These are phyloP conservation scores for Lathronympha strigana DNA, from an alignment of 2,888 invertebrate species.

Conservation along the genomic window DNA sequence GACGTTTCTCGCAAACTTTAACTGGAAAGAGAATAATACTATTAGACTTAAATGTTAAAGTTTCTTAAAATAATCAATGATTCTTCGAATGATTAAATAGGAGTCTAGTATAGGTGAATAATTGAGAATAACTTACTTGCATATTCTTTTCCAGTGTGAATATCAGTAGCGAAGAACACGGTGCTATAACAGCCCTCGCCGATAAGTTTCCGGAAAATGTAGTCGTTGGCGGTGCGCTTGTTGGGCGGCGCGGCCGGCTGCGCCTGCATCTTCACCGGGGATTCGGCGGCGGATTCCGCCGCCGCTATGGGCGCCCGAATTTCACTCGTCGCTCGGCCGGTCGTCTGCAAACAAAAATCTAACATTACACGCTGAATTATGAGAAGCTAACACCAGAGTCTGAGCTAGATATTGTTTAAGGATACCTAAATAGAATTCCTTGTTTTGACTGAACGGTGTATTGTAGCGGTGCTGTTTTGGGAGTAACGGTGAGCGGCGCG, in stretches of 20 bases:
- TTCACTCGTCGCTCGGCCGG: conserved; percentile 72
- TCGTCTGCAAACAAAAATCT: conserved; percentile 60
- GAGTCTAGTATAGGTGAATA: background rate
- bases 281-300: conserved; percentile 79
- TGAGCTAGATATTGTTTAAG: conserved; percentile 3
- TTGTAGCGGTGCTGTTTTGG: conserved; percentile 51
- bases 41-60: conserved; percentile 10
- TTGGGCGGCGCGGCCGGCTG: conserved; percentile 78
- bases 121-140: conserved; percentile 92
- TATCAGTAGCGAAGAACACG: conserved; percentile 96
- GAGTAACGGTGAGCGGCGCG: conserved; percentile 43
- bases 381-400: background rate
- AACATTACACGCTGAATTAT: conserved; percentile 43
- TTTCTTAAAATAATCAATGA: background rate
- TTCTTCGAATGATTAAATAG: background rate
- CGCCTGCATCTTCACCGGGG: conserved; percentile 80
- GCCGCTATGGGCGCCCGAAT: conserved; percentile 82
- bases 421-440: conserved; percentile 20
- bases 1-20: conserved; percentile 98
- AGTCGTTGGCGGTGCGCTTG: conserved; percentile 93
- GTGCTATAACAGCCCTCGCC: conserved; percentile 99
- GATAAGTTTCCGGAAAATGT: conserved; percentile 96
- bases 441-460: conserved; percentile 42
- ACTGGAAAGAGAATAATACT: conserved; percentile 85
- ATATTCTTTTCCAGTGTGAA: conserved; percentile 94